Conservation (phyloP, 1,140 invertebrate species). For the Diachasma alloeum region DNA sequence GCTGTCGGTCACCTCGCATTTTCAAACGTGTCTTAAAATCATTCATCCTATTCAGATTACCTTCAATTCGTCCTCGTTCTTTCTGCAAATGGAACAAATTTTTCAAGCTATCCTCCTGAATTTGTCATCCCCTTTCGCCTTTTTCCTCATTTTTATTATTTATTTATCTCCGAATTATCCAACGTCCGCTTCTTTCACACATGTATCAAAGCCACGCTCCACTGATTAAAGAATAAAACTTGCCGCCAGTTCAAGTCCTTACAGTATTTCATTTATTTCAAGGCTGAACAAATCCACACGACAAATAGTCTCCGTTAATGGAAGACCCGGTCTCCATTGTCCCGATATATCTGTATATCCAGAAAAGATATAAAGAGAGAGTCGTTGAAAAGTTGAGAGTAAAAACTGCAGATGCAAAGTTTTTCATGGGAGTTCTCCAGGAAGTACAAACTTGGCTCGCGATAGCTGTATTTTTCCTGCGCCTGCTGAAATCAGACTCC, state of each 20-base stretch:
- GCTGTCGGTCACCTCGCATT: no score
- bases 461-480: neutral
- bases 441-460: neutral
- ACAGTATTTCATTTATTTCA: neutral
- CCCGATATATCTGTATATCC: neutral
- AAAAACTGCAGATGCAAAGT: neutral
- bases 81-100: no score
- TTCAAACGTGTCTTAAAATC: no score
- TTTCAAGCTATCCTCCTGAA: no score
- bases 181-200: no score
- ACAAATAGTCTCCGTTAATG: neutral
- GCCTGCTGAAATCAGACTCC: neutral
- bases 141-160: no score
- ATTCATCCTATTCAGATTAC: no score
- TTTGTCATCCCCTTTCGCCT: no score
- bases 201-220: no score
- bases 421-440: neutral
- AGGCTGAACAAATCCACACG: neutral
- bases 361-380: neutral
- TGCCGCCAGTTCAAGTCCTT: neutral
- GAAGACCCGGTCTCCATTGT: neutral
- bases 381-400: slow-evolving; percentile 1
- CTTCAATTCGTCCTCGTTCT: no score
- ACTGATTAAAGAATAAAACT: no score
- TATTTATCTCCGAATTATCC: no score